Base-by-base conservation (phyloP, 1,140 invertebrate species). In the Ceratina australensis region DNA sequence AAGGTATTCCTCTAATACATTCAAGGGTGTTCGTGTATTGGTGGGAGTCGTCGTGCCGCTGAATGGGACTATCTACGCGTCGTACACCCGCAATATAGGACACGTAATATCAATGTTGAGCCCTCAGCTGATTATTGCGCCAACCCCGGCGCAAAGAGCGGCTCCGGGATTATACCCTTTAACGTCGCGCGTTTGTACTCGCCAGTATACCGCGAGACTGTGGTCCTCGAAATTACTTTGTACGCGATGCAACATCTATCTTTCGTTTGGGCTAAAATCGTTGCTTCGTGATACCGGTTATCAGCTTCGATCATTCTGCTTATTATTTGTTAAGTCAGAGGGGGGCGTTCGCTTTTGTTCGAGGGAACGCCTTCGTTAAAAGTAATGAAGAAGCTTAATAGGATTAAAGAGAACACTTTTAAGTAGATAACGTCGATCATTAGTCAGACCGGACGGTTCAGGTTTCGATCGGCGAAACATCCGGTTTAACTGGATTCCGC, bases 1-100 rank as follows among this genome's bases (percentile, higher is more conserved):
- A 83, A 80, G 73, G 78, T 74, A 84, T 73, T 67, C 60, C 74
- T 68, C 82, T 72, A 81, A 61, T 82, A 85, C 54, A 61, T 81
- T 78, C 18, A 61, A 49, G 49, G 28, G 63, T 22, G 1, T 18
- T 57, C 8, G 1, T 79, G 78, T 80, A 84, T 84, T 83, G 72
- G 73, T 28, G 50, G 52, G 10, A n/a, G n/a, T n/a, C n/a, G 54
- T 60, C 69, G 68, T 28, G 52, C 42, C 66, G 33, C 57, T 82
- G 56, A 84, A 84, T 81, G 60, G 81, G 68, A 73, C 68, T 84
- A 80, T 64, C 81, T 20, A 52, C 65, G 59, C 60, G 73, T 59
- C 57, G 68, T 64, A 63, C 42, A 50, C 33, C 67, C 66, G 76
- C 66, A 69, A 80, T 84, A 56, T 80, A 54, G 72, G 78, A 47